phyloP scores from a whole-genome alignment of 2,797 vertebrate genomes.

The Decapterus maruadsi region DNA sequence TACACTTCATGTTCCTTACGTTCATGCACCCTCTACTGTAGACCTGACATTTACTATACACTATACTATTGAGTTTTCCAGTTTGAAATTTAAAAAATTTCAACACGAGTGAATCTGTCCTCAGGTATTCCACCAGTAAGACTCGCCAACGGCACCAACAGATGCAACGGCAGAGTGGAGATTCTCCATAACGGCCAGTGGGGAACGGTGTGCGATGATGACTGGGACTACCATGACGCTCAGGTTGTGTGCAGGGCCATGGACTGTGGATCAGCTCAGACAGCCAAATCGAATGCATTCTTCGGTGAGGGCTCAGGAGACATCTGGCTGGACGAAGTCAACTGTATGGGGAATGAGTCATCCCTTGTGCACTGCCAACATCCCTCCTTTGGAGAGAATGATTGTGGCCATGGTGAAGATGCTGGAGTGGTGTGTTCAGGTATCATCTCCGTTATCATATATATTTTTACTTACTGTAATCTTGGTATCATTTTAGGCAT shows the following conservation, averaged over 20 bases:
- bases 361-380: conserved; percentile 66
- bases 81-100: no score
- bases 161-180: conserved; percentile 79
- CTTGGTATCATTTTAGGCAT: neutral
- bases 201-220: conserved; percentile 81
- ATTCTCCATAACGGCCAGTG: conserved; percentile 65
- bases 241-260: conserved; percentile 74
- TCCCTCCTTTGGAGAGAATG: conserved; percentile 54
- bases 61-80: no score
- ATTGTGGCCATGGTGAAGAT: conserved; percentile 78
- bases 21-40: no score
- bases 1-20: no score
- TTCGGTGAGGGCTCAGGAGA: conserved; percentile 69
- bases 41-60: no score
- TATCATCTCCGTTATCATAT: conserved; percentile 46
- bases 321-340: conserved; percentile 76
- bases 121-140: conserved; percentile 24
- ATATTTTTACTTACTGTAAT: no score
- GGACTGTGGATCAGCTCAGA: conserved; percentile 73
- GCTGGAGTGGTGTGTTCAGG: conserved; percentile 77
- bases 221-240: conserved; percentile 72
- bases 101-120: no score
- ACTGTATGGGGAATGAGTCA: conserved; percentile 68
- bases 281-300: conserved; percentile 46
- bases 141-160: conserved; percentile 70